Percentiles rank a stretch among this genome's conserved stretches.
Conservation (phyloP, 1,140 invertebrate species). For the Plutomurus gul region DNA sequence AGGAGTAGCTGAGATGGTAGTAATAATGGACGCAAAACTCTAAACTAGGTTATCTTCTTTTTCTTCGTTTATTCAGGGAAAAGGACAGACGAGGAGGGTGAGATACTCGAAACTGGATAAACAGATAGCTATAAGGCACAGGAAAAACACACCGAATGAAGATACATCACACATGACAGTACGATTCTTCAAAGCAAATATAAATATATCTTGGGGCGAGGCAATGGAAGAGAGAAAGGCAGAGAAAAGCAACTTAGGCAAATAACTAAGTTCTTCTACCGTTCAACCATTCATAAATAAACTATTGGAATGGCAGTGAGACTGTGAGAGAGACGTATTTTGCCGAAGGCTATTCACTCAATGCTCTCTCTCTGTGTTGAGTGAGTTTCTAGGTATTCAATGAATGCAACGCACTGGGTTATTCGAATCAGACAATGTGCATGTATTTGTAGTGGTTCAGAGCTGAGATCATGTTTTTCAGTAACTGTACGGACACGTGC, state of each 20-base stretch:
- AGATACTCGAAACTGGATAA: no score
- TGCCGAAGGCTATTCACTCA: not conserved
- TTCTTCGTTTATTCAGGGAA: not conserved
- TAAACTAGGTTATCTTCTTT: constrained; percentile 22
- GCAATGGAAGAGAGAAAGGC: not conserved
- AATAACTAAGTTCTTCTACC: not conserved
- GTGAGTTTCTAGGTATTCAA: no score
- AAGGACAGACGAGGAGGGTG: not conserved
- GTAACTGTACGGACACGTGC: no score
- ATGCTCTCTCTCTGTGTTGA: not conserved
- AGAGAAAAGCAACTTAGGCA: not conserved
- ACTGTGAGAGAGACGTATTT: constrained; percentile 6
- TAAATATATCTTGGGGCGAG: not conserved
- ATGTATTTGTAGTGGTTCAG: no score
- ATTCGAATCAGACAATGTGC: no score
- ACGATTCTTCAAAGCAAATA: constrained; percentile 5
- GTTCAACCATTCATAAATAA: constrained; percentile 22
- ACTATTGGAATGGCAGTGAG: constrained; percentile 13
- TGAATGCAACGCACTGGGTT: no score
- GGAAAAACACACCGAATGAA: not conserved
- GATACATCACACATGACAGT: constrained; percentile 24
- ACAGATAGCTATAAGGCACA: not conserved
- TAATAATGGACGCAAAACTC: constrained; percentile 24
- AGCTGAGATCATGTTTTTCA: no score
- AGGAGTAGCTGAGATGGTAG: constrained; percentile 6